Evolutionary conservation across 2,888 invertebrate species (phyloP).

Genomic region (Pheosia gnoma): DNA sequence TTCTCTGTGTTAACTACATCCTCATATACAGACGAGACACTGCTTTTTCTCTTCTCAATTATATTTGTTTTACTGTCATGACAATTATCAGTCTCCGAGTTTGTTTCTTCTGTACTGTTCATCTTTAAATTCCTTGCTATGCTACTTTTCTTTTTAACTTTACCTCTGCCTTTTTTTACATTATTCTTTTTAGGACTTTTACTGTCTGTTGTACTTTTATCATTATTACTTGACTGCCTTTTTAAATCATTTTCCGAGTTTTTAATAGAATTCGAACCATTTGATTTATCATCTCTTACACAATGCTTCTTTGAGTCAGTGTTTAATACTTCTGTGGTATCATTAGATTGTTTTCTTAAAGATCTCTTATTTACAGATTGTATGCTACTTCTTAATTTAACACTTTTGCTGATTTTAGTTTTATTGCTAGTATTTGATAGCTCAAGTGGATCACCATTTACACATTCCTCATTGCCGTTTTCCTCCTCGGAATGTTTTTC

Average conservation of each 20-base stretch:
- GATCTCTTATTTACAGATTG: conserved; percentile 65
- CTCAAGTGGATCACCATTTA: conserved; percentile 66
- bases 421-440: conserved; percentile 55
- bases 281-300: conserved; percentile 66
- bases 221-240: conserved; percentile 59
- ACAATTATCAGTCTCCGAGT: conserved; percentile 64
- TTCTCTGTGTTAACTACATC: conserved; percentile 51
- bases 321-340: conserved; percentile 63
- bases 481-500: conserved; percentile 61
- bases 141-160: conserved; percentile 68
- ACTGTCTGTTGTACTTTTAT: conserved; percentile 63
- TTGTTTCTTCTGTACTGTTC: conserved; percentile 58
- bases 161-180: conserved; percentile 65
- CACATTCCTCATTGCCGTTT: conserved; percentile 63
- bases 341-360: conserved; percentile 72
- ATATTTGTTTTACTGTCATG: conserved; percentile 74
- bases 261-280: conserved; percentile 60
- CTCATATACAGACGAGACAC: conserved; percentile 74
- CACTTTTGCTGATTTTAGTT: conserved; percentile 59
- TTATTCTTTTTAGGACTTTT: conserved; percentile 63
- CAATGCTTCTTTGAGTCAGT: conserved; percentile 75
- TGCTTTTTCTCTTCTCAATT: conserved; percentile 75
- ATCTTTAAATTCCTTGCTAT: conserved; percentile 54
- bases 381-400: conserved; percentile 59
- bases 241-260: conserved; percentile 54